Base-by-base conservation (phyloP, 2,888 invertebrate genomes). In the Drosophila prostipennis region DNA sequence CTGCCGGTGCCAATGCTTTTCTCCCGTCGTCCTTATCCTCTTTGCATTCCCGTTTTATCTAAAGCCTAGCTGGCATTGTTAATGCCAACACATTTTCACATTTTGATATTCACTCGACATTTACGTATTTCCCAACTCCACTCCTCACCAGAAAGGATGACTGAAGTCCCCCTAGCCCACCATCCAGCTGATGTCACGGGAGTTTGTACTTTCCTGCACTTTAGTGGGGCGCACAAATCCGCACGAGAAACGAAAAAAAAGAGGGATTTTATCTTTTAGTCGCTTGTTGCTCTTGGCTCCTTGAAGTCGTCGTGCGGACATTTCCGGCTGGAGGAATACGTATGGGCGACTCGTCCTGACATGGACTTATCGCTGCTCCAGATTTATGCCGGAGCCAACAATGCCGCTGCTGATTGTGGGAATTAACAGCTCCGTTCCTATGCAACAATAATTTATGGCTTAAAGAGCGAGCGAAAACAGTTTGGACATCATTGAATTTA, bases 381-480 rank as follows among this genome's bases (percentile, higher is more conserved):
- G 65, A 84, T 75, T 89, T 80, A 84, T 72, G 81, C 70, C 60
- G 68, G 67, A 57, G 55, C 63, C 69, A 79, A 76, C 70, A 78
- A 71, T 74, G 67, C 57, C 65, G 65, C 71, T 67, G 76, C 80
- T 73, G 80, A 77, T 64, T 75, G 72, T 29, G 43, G 45, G 80
- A 87, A 84, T 87, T 89, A 84, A 77, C 77, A 75, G 74, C 76
- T 64, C 70, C 73, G 73, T 73, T 72, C 5, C 48, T 63, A 65
- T 61, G 76, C 80, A 72, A 56, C 74, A 72, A 69, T 77, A 87
- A 84, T 84, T 84, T 84, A 87, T 84, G 76, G 77, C 64, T 74
- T 46, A 60, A 76, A 72, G 58, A 58, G 54, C 7, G 59, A 43
- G 46, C 36, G 14, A 48, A 61, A 57, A 65, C 52, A 59, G 63